Conservation (phyloP, 2,888 invertebrate species). For the Tryphoninae sp. region DNA sequence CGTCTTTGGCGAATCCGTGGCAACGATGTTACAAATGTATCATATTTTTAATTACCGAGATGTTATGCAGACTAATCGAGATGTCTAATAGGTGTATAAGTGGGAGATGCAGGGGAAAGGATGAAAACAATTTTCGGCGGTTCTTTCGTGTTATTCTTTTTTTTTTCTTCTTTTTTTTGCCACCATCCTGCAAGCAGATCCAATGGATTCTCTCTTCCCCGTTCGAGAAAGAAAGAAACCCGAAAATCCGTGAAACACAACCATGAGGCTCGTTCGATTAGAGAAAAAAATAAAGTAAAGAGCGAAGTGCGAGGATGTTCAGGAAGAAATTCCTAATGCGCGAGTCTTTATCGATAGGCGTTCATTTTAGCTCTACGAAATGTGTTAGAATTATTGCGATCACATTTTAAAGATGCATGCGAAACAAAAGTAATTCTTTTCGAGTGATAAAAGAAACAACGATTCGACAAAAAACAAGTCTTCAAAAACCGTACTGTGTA, state of each 20-base stretch:
- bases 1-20: conserved; percentile 54
- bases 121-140: conserved; percentile 22
- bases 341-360: conserved; percentile 56
- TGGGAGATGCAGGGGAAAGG: conserved; percentile 28
- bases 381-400: conserved; percentile 62
- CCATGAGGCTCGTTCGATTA: too few species aligned
- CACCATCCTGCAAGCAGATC: conserved; percentile 7
- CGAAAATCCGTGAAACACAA: conserved; percentile 7
- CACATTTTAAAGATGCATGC: conserved; percentile 58
- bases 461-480: conserved; percentile 18
- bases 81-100: conserved; percentile 62
- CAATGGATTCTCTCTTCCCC: conserved; percentile 1
- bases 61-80: conserved; percentile 64
- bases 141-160: conserved; percentile 39
- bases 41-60: conserved; percentile 71
- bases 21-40: conserved; percentile 68
- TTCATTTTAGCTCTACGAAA: conserved; percentile 65
- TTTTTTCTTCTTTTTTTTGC: conserved; percentile 23
- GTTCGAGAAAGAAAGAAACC: conserved; percentile 6
- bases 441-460: conserved; percentile 23
- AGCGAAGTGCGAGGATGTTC: too few species aligned
- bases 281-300: too few species aligned
- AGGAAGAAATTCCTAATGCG: background rate
- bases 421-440: conserved; percentile 47
- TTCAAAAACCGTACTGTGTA: conserved; percentile 31